Evolutionary conservation across 2,888 invertebrate species (phyloP), one percentile per base, ranked within the genome.

Genomic region (Drosophila seclusa): DNA sequence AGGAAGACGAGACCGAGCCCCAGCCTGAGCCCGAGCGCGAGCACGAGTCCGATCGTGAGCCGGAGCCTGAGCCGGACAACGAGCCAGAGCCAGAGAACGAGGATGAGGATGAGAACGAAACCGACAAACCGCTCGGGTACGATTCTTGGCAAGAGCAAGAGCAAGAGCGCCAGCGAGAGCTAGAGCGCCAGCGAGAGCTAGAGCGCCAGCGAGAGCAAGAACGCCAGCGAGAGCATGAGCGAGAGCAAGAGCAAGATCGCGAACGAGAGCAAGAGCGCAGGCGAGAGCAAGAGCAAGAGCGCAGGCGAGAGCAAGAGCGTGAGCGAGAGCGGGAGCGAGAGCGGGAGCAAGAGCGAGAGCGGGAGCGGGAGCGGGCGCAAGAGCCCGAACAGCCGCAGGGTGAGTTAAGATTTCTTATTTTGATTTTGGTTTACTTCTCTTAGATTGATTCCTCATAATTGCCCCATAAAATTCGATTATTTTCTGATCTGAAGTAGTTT

Each of bases 1-100:
- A 24, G 2, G n/a, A 6, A 2, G 4, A 94, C 0, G 91, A 92
- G 64, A 88, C 94, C 0, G 92, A 93, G 76, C 90, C 94, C 82
- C 85, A 82, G 3, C 74, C 81, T 0, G 78, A 78, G 2, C 78
- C 81, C 0, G 93, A 93, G 62, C 90, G 93, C 27, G 32, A 45
- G 16, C 72, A 72, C 1, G 78, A 68, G 0, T 59, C 42, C 0
- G 21, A 50, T 7, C 13, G 16, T 0, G 34, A 54, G 11, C 66
- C 53, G 6, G 50, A 45, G 11, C 38, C 16, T 0, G 50, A 73
- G 10, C 57, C 52, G 7, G 72, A 60, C 6, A 69, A 48, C n/a
- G 24, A 16, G 31, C 31, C 7, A 7, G 36, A 38, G 7, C 32
- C 11, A 13, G 52, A 71, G 4, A 54, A 18, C 4, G 16, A 0